Conservation (phyloP, 2,888 invertebrate genomes). For the Nipponacmea schrenckii region DNA sequence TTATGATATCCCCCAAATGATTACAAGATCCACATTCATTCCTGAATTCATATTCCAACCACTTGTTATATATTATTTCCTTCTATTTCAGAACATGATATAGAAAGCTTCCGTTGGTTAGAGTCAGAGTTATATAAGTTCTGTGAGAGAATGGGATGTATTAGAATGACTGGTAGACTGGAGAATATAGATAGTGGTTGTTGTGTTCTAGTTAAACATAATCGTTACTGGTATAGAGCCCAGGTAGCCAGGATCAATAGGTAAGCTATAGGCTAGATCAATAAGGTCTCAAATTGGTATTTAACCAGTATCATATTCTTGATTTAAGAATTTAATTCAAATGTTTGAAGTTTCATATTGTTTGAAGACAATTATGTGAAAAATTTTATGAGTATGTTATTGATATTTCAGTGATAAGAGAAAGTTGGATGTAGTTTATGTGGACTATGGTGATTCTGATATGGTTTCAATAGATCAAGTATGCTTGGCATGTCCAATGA, state of each 20-base stretch:
- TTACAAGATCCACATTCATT: too few relatives aligned
- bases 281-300: too few relatives aligned
- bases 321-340: too few relatives aligned
- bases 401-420: conserved; percentile 30
- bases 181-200: conserved; percentile 19
- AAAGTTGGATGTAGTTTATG: conserved; percentile 50
- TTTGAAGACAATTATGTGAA: not conserved
- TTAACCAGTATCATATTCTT: too few relatives aligned
- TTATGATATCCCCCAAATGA: too few relatives aligned
- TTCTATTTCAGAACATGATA: conserved; percentile 7
- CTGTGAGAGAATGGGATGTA: conserved; percentile 12
- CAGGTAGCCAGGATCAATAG: conserved; percentile 43
- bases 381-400: conserved; percentile 14
- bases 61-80: conserved; percentile 11
- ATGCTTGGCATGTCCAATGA: conserved; percentile 33
- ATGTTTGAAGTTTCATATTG: not conserved
- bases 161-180: conserved; percentile 35
- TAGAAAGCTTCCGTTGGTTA: not conserved
- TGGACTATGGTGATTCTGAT: conserved; percentile 53
- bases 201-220: conserved; percentile 17
- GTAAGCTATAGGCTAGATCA: conserved; percentile 19
- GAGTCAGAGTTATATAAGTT: conserved; percentile 14
- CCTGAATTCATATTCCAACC: too few relatives aligned
- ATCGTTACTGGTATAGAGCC: conserved; percentile 35
- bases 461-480: conserved; percentile 37